These are phyloP conservation scores for Palythoa grandiflora DNA, from an alignment of 92 coral and sea anemone genomes.

Conservation along the genomic window DNA sequence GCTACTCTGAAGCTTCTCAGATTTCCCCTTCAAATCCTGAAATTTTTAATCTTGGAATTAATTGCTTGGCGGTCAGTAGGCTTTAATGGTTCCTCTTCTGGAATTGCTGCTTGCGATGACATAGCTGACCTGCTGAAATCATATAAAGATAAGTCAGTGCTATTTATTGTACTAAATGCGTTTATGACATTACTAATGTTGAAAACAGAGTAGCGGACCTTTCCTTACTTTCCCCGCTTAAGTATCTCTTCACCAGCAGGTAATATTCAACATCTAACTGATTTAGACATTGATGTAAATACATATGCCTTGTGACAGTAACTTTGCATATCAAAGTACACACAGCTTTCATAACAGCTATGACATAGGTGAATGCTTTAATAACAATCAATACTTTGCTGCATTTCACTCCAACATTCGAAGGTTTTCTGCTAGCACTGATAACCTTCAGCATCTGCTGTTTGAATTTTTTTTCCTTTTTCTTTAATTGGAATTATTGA, in stretches of 20 bases:
- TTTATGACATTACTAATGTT: conserved; percentile 21
- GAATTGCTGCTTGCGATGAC: no score
- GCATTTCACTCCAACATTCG: conserved; percentile 37
- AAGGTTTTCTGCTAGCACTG: conserved; percentile 43
- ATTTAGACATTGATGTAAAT: conserved; percentile 32
- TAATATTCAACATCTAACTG: conserved; percentile 31
- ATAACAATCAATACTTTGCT: conserved; percentile 8
- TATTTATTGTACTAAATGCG: conserved; percentile 41
- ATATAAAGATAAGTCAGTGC: neutral
- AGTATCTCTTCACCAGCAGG: conserved; percentile 18
- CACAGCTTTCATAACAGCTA: conserved; percentile 35
- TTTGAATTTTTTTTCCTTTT: conserved; percentile 41
- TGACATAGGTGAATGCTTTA: conserved; percentile 44
- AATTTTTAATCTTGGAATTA: no score
- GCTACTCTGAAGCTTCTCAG: conserved; percentile 18
- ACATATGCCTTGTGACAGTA: conserved; percentile 3
- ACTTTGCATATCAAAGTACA: conserved; percentile 42
- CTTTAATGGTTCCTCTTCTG: no score
- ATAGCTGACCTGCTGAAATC: neutral
- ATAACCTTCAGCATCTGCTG: conserved; percentile 35
- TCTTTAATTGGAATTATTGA: conserved; percentile 42
- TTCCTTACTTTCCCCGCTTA: conserved; percentile 27
- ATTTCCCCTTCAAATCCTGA: no score
- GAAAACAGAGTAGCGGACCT: conserved; percentile 10
- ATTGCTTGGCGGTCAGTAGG: no score